Evolutionary conservation across 2,113 vertebrate species (phyloP), one percentile per base, ranked within the genome.

Genomic region (Crypturellus undulatus): DNA sequence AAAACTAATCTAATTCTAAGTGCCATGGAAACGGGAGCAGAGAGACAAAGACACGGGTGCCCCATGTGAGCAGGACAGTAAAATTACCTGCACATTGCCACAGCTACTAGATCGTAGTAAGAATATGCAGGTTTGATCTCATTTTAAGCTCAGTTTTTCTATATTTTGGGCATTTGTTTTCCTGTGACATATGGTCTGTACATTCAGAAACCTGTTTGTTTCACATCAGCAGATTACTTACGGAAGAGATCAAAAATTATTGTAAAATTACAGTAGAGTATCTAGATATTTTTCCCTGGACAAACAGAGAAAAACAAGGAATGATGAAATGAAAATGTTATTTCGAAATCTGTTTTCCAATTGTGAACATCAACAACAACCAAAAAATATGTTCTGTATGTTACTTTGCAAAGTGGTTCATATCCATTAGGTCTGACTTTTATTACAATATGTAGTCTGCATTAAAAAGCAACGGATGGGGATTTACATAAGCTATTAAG

Each of bases 21-120:
- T 96, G 91, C 98, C 98, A 98, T 99, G 98, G 99, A 98, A 99
- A 99, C 98, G 97, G 93, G 92, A 92, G 97, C 95, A 98, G 97
- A 98, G 98, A 98, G 98, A 98, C 82, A 97, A 98, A 98, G 97
- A 98, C 97, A 96, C 93, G 71, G 79, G 89, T 91, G 95, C 87
- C 90, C 94, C 87, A 84, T 64, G 75, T 86, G 95, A 96, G 79
- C 58, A 92, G 95, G 95, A 96, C 84, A 93, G 92, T 87, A 69
- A 95, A 95, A 96, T 97, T 92, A 93, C 96, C 96, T 96, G 73
- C 43, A 90, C 34, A 77, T 75, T 89, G 82, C 79, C 83, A 94
- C 71, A 91, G 90, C 88, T 95, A 87, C 67, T 79, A 93, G 79
- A 79, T 77, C 60, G 65, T 63, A 87, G 79, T 92, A 93, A 63